These are phyloP conservation scores for Epistrophe eligans DNA, from an alignment of 2,888 invertebrate genomes.

Conservation along the genomic window DNA sequence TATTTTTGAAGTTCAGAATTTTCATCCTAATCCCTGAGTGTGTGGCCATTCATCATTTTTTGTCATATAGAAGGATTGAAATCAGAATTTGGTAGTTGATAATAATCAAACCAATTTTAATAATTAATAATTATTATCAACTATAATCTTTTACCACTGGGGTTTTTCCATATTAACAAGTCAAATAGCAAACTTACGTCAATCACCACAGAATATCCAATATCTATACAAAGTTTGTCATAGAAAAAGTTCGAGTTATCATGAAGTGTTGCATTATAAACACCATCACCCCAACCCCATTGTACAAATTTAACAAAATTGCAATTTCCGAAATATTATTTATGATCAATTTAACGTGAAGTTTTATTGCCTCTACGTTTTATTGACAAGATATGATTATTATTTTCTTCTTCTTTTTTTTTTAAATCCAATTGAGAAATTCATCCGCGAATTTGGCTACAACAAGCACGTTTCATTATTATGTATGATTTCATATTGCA, in stretches of 20 bases:
- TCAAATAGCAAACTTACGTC: neutral
- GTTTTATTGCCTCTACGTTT: slow-evolving; percentile 23
- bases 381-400: slow-evolving; percentile 4
- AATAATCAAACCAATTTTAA: no score
- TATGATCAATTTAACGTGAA: slow-evolving; percentile 1
- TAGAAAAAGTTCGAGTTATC: neutral
- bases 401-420: neutral
- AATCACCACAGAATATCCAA: neutral
- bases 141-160: neutral
- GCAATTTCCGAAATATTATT: slow-evolving; percentile 31
- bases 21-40: no score
- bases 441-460: neutral
- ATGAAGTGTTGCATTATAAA: slow-evolving; percentile 6
- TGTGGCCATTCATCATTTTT: no score
- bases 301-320: neutral
- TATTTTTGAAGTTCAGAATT: no score
- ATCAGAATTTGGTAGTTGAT: no score
- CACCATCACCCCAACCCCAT: slow-evolving; percentile 11
- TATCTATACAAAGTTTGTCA: neutral
- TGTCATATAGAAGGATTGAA: no score
- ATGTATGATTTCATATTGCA: slow-evolving; percentile 47
- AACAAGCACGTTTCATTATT: slow-evolving; percentile 41
- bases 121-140: neutral
- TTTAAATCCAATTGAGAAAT: slow-evolving; percentile 26
- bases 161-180: neutral